Base-by-base conservation (phyloP, 1,140 invertebrate species). In the Tachypleus tridentatus region DNA sequence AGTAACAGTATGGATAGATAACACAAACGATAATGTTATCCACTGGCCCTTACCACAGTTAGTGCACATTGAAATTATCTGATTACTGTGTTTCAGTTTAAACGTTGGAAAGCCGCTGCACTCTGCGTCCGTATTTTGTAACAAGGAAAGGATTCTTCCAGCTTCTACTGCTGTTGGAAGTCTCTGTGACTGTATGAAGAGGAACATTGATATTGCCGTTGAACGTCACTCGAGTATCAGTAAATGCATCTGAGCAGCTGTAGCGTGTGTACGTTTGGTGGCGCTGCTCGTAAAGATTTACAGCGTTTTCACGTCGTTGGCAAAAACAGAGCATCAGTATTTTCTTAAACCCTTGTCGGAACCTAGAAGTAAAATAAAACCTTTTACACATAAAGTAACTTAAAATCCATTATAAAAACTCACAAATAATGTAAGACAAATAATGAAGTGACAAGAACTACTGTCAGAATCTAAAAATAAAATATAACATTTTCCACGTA, bases 341-440 rank as follows among this genome's bases (percentile, higher is more conserved):
- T 74, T 88, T 85, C 68, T 88, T 88, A 76, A 93, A 93, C 4
- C 91, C 91, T 70, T 87, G 82, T 52, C 90, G 82, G 77, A 93
- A 93, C 77, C 90, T 93, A 75, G 29, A 75, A 29, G 77, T 58
- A 70, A 70, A 29, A 29, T 29, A 29, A 29, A 29, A 29, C 2
- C 29, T 2, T 29, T 29, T 29, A 29, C 29, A 29, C 29, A 29
- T 2, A 29, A 29, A 29, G 29, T 29, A 29, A 29, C 29, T 29
- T 29, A 29, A 29, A 29, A 29, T 29, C 29, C 29, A 29, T 29
- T 29, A 29, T 29, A 29, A 29, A 29, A 29, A 29, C 2, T 29
- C 29, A 29, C 29, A 29, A 29, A 29, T 29, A 29, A 29, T 29
- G 29, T 29, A 29, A 29, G 29, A 29, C 29, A 29, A 29, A 29